Percentiles rank a stretch among this genome's conserved stretches.
phyloP scores from a whole-genome alignment of 2,888 invertebrate genomes.

The Dorcus hopei region DNA sequence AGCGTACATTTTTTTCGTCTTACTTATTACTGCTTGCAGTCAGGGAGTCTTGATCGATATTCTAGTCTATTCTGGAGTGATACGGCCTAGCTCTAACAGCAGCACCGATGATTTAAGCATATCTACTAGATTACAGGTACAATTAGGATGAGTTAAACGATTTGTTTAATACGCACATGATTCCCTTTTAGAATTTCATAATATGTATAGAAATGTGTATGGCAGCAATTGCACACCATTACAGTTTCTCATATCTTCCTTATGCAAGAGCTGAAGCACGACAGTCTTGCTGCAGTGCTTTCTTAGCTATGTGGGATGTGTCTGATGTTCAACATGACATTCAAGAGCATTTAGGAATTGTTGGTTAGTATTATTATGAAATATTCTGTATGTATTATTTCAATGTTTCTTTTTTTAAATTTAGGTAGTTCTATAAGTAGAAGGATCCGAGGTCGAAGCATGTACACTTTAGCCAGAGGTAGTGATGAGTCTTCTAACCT shows the following conservation, averaged over 20 bases:
- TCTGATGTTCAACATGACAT: conserved; percentile 92
- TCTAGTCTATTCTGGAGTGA: conserved; percentile 78
- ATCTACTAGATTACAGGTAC: conserved; percentile 75
- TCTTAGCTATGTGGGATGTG: conserved; percentile 94
- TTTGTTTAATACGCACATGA: conserved; percentile 8
- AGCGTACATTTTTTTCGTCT: not conserved
- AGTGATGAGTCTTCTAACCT: conserved; percentile 54
- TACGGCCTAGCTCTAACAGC: conserved; percentile 72
- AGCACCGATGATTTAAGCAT: conserved; percentile 68
- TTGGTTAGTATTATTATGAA: conserved; percentile 56
- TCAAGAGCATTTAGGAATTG: conserved; percentile 87
- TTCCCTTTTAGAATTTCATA: conserved; percentile 75
- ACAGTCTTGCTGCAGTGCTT: conserved; percentile 68
- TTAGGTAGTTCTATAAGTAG: conserved; percentile 73
- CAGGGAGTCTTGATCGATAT: conserved; percentile 88
- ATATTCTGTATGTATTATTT: too few relatives aligned
- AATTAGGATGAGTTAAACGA: not conserved
- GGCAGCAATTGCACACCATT: conserved; percentile 93
- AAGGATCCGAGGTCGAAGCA: conserved; percentile 71
- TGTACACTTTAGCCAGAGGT: conserved; percentile 71
- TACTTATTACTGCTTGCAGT: conserved; percentile 55
- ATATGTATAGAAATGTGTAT: conserved; percentile 98
- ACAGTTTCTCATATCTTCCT: conserved; percentile 91
- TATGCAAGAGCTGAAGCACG: conserved; percentile 57
- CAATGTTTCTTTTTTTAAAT: conserved; percentile 3